phyloP scores from a whole-genome alignment of 2,113 vertebrate species.

The Coreoperca whiteheadi region DNA sequence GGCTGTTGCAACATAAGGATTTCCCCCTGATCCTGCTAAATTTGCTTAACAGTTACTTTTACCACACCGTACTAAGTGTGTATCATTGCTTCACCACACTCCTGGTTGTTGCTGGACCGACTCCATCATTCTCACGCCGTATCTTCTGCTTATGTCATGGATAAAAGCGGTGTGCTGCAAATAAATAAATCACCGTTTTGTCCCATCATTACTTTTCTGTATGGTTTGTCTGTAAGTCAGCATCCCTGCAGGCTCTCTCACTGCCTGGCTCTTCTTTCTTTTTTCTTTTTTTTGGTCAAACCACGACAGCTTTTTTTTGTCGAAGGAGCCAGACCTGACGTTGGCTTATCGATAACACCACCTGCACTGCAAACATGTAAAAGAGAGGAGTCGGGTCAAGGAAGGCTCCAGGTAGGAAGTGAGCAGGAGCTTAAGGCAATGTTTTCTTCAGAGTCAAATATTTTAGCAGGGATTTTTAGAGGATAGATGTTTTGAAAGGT shows the following conservation, averaged over 20 bases:
- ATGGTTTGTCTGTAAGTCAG: slow-evolving; percentile 33
- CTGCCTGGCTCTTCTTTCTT: background rate
- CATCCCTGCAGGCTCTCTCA: slow-evolving; percentile 29
- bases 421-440: slow-evolving; percentile 18
- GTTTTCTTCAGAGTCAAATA: slow-evolving; percentile 40
- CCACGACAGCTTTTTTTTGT: slow-evolving; percentile 41
- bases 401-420: slow-evolving; percentile 21
- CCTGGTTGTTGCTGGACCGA: slow-evolving; percentile 19
- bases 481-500: background rate
- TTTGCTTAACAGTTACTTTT: slow-evolving; percentile 45
- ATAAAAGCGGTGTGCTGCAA: slow-evolving; percentile 26
- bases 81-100: slow-evolving; percentile 48
- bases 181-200: slow-evolving; percentile 59
- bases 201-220: slow-evolving; percentile 39
- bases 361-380: slow-evolving; percentile 67
- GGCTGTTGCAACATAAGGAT: slow-evolving; percentile 30
- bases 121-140: slow-evolving; percentile 44
- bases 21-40: slow-evolving; percentile 33
- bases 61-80: slow-evolving; percentile 10
- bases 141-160: slow-evolving; percentile 51
- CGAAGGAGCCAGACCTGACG: slow-evolving; percentile 58
- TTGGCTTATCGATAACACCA: slow-evolving; percentile 74
- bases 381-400: slow-evolving; percentile 52
- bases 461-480: slow-evolving; percentile 12
- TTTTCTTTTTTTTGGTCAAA: slow-evolving; percentile 24